Evolutionary conservation across 1,140 invertebrate species (phyloP).

Genomic region (Oryctes rhinoceros): DNA sequence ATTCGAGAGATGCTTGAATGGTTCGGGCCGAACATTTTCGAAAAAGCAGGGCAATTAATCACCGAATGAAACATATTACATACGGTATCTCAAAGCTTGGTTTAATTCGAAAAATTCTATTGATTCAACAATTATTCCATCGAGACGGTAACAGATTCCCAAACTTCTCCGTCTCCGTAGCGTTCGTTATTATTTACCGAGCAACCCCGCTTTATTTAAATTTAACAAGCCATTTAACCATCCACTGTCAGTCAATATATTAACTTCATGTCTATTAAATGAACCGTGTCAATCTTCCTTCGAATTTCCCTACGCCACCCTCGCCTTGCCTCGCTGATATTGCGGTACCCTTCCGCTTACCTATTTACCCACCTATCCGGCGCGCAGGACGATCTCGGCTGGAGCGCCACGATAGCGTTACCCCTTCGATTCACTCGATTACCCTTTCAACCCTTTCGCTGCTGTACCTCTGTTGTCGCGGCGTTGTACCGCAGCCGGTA

Average conservation of each 20-base stretch:
- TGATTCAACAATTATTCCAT: too few relatives aligned
- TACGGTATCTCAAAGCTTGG: too few relatives aligned
- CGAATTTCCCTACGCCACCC: neutral
- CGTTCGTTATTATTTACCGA: neutral
- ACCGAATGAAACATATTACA: too few relatives aligned
- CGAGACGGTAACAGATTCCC: too few relatives aligned
- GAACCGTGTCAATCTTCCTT: conserved; percentile 11
- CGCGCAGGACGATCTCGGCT: neutral
- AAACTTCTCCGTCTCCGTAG: neutral
- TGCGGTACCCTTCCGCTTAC: neutral
- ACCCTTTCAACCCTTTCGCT: neutral
- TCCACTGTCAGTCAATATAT: conserved; percentile 2
- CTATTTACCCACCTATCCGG: neutral
- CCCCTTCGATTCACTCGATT: conserved; percentile 8
- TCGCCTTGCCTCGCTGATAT: neutral
- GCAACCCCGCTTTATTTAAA: neutral
- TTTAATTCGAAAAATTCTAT: too few relatives aligned
- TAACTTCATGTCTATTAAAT: conserved; percentile 15
- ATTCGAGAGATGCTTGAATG: too few relatives aligned
- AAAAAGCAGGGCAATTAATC: too few relatives aligned
- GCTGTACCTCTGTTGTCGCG: neutral
- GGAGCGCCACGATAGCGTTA: neutral
- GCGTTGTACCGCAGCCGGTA: neutral
- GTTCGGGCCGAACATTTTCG: too few relatives aligned
- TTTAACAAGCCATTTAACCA: conserved; percentile 18